Base-by-base conservation (phyloP, 2,113 vertebrate species). In the Chaenocephalus aceratus region DNA sequence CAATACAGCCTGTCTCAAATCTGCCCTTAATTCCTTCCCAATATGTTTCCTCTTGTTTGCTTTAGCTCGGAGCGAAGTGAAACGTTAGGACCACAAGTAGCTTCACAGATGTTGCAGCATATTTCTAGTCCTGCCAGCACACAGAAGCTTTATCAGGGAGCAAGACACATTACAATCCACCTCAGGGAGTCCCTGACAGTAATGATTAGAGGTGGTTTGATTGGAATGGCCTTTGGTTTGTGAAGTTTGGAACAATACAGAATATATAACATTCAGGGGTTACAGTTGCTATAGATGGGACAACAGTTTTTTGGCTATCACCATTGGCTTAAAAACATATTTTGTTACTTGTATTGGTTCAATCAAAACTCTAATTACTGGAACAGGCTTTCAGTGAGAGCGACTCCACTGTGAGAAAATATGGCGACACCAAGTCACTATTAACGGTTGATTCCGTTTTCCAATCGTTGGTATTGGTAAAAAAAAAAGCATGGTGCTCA, bases 81-180 rank as follows among this genome's bases (percentile, higher is more conserved):
- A 91, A 92, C 74, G 66, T 68, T 88, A 79, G 75, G 80, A 90
- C 87, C 84, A 69, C 84, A 59, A 95, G 93, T 89, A 91, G 86
- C 87, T 94, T 92, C 89, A 83, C 94, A 95, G 93, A 95, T 96
- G 95, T 94, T 94, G 82, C 66, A 21, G 85, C 80, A 88, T 91
- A 91, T 91, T 95, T 91, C 80, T 71, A 51, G 62, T 84, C 62
- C 84, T 86, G 84, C 82, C 74, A 77, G 82, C 64, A 75, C 81
- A 85, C 76, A 82, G 85, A 62, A 79, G 80, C 77, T 85, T 80
- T 85, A 85, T 89, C 86, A 75, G 80, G 63, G 80, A 91, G 75
- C 67, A 83, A 90, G 85, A 89, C 71, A 70, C 84, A 84, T 90
- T 84, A 88, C 83, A 89, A 89, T 87, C 79, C 88, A 90, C 78